Percentiles rank a stretch among this genome's conserved stretches.
Evolutionary conservation across 1,140 invertebrate species (phyloP).

Genomic region (Drosophila kikkawai): DNA sequence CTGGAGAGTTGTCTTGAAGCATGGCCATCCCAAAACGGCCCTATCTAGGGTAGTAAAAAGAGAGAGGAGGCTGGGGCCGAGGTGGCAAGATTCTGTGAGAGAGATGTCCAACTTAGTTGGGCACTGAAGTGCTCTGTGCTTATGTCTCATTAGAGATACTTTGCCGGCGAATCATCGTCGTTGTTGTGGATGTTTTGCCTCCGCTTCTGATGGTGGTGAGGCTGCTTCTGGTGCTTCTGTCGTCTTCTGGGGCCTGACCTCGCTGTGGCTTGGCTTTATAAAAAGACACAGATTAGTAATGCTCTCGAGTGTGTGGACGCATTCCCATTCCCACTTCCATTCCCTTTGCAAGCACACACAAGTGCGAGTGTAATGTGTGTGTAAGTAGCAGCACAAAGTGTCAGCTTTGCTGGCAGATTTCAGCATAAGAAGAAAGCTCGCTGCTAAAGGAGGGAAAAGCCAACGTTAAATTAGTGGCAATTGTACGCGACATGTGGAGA

Average conservation of each 20-base stretch:
- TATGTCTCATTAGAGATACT: slow-evolving; percentile 82
- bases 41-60: slow-evolving; percentile 5
- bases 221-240: slow-evolving; percentile 7
- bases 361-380: slow-evolving; percentile 66
- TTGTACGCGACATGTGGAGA: slow-evolving; percentile 77
- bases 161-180: slow-evolving; percentile 64
- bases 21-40: background rate
- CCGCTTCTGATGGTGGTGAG: background rate
- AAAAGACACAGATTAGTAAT: slow-evolving; percentile 82
- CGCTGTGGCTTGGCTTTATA: slow-evolving; percentile 70
- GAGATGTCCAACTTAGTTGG: slow-evolving; percentile 60
- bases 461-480: slow-evolving; percentile 82
- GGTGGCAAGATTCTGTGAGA: slow-evolving; percentile 21
- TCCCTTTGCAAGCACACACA: slow-evolving; percentile 17
- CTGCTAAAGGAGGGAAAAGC: slow-evolving; percentile 46
- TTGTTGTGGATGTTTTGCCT: slow-evolving; percentile 18
- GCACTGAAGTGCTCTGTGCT: slow-evolving; percentile 71
- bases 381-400: slow-evolving; percentile 78
- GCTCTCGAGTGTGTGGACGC: slow-evolving; percentile 61
- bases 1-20: background rate
- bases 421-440: slow-evolving; percentile 73
- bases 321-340: slow-evolving; percentile 18
- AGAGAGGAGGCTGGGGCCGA: background rate
- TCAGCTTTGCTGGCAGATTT: slow-evolving; percentile 80
- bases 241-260: slow-evolving; percentile 64